Conservation (phyloP, 2,888 invertebrate species). For the Dasypogon diadema region DNA sequence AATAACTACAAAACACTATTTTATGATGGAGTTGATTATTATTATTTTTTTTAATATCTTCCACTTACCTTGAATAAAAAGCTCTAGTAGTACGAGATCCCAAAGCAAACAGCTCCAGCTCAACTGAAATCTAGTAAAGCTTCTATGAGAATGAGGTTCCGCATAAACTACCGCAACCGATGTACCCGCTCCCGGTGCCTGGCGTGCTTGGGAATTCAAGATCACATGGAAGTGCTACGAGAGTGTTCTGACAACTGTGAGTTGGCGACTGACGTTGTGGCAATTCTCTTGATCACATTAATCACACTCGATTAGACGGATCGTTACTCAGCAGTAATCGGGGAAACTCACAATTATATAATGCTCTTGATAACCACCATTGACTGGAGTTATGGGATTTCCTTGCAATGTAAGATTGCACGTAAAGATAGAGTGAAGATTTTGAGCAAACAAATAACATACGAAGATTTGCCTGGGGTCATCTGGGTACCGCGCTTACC, state of each 20-base stretch:
- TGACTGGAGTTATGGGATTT: no score
- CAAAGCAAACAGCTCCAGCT: not conserved
- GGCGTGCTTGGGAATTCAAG: not conserved
- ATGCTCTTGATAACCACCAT: no score
- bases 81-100: not conserved
- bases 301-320: no score
- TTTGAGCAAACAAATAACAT: no score
- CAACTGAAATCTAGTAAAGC: slow-evolving; percentile 16
- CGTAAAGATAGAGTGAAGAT: no score
- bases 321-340: no score
- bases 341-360: no score
- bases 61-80: not conserved
- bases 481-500: no score
- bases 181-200: not conserved
- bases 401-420: no score
- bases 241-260: slow-evolving; percentile 8
- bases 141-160: slow-evolving; percentile 31
- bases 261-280: no score
- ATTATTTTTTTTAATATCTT: not conserved
- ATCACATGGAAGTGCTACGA: not conserved
- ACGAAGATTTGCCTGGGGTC: no score
- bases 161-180: slow-evolving; percentile 11
- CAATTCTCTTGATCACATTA: no score
- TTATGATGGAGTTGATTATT: not conserved
- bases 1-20: not conserved